Conservation (phyloP, 2,797 vertebrate species). For the Tiaroga cobitis region DNA sequence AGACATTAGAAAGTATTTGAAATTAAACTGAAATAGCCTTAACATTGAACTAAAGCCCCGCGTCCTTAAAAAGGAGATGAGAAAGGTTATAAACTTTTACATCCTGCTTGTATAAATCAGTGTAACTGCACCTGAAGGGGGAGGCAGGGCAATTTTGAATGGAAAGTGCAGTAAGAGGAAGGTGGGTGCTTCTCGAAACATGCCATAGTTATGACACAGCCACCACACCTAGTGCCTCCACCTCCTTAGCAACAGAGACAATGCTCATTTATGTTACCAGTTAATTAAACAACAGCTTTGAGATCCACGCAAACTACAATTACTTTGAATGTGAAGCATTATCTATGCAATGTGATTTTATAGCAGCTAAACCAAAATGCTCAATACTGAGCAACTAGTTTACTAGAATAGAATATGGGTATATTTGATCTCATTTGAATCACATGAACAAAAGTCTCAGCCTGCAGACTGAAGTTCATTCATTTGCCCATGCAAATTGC, state of each 20-base stretch:
- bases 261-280: conserved; percentile 57
- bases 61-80: background rate
- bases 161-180: conserved; percentile 61
- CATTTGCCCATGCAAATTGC: background rate
- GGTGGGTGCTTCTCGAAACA: conserved; percentile 61
- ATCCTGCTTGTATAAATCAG: conserved; percentile 21
- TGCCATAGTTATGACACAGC: conserved; percentile 62
- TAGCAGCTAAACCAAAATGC: background rate
- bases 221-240: conserved; percentile 68
- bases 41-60: background rate
- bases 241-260: conserved; percentile 48
- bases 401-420: background rate
- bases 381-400: background rate
- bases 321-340: conserved; percentile 9
- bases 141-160: conserved; percentile 65
- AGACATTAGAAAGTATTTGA: conserved; percentile 19
- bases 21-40: conserved; percentile 5
- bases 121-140: conserved; percentile 66
- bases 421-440: background rate
- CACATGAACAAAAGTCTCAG: background rate
- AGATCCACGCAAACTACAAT: conserved; percentile 57
- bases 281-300: conserved; percentile 64
- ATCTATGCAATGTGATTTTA: background rate
- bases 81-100: conserved; percentile 4
- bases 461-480: background rate